Percentiles rank a stretch among this genome's conserved stretches.
Conservation (phyloP, 2,113 vertebrate genomes). For the Rhadina sibilatrix region DNA sequence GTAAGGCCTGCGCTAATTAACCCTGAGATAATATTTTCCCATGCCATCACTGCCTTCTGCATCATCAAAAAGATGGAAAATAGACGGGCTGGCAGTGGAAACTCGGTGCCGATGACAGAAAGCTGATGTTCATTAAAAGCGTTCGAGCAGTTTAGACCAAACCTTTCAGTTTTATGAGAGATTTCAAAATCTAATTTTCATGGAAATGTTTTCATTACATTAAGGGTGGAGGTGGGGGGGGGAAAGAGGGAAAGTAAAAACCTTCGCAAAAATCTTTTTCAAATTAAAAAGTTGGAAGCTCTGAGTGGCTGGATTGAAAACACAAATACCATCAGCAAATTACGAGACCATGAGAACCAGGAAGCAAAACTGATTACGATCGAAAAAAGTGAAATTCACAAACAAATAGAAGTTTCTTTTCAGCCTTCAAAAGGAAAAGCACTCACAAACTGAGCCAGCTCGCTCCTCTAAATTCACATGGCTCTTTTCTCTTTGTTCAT, state of each 20-base stretch:
- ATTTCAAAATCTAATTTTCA: conserved; percentile 57
- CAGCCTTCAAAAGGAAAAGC: neutral
- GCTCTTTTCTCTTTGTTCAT: neutral
- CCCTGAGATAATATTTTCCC: conserved; percentile 64
- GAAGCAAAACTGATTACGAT: conserved; percentile 43
- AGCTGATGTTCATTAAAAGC: conserved; percentile 46
- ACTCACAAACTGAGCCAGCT: neutral
- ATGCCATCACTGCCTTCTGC: conserved; percentile 31
- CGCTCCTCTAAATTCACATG: neutral
- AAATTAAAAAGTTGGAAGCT: conserved; percentile 52
- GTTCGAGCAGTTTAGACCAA: conserved; percentile 9
- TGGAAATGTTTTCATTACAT: conserved; percentile 42
- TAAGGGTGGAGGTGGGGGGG: no score
- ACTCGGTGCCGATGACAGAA: conserved; percentile 37
- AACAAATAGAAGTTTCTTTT: conserved; percentile 27
- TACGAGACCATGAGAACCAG: conserved; percentile 43
- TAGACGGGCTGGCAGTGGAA: conserved; percentile 6
- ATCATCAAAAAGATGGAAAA: conserved; percentile 55
- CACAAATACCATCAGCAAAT: conserved; percentile 45
- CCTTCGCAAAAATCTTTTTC: conserved; percentile 37
- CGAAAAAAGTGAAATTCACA: conserved; percentile 22
- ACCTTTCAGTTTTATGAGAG: conserved; percentile 41
- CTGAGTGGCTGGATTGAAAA: conserved; percentile 15
- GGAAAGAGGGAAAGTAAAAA: neutral
- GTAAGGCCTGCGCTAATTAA: conserved; percentile 25